These are phyloP conservation scores for Elysia chlorotica DNA, from an alignment of 1,140 invertebrate species.

Conservation along the genomic window DNA sequence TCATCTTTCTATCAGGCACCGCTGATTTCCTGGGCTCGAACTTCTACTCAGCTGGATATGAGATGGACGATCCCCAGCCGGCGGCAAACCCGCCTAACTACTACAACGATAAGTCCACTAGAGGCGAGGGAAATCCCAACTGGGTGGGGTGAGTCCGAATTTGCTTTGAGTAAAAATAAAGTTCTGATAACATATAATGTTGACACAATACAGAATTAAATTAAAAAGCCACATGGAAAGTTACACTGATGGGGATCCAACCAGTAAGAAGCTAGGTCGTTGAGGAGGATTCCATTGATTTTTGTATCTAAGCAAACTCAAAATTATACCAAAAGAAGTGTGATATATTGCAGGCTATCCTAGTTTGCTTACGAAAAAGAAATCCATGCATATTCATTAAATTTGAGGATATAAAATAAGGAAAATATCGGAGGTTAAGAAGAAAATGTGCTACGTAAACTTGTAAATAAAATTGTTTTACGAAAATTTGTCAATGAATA, in stretches of 20 bases:
- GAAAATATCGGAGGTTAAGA: no score
- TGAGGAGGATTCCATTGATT: neutral
- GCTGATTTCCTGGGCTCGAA: conserved; percentile 55
- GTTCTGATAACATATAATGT: neutral
- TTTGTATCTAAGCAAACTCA: neutral
- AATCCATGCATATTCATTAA: no score
- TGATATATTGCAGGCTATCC: no score
- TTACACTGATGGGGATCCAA: neutral
- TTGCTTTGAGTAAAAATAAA: neutral
- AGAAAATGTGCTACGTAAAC: no score
- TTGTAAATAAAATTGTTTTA: no score
- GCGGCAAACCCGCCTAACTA: conserved; percentile 29
- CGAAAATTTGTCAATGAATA: no score
- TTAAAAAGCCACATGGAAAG: neutral
- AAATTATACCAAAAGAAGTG: no score
- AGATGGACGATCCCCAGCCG: conserved; percentile 25
- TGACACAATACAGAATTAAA: neutral
- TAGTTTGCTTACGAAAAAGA: no score
- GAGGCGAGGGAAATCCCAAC: conserved; percentile 26
- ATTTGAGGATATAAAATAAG: no score
- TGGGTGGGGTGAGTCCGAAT: conserved; percentile 33
- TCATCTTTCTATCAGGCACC: conserved; percentile 33
- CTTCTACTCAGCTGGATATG: conserved; percentile 49
- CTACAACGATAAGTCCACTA: conserved; percentile 33
- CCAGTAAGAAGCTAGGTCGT: neutral